Base-by-base conservation (phyloP, 2,797 vertebrate species). In the Anableps anableps region DNA sequence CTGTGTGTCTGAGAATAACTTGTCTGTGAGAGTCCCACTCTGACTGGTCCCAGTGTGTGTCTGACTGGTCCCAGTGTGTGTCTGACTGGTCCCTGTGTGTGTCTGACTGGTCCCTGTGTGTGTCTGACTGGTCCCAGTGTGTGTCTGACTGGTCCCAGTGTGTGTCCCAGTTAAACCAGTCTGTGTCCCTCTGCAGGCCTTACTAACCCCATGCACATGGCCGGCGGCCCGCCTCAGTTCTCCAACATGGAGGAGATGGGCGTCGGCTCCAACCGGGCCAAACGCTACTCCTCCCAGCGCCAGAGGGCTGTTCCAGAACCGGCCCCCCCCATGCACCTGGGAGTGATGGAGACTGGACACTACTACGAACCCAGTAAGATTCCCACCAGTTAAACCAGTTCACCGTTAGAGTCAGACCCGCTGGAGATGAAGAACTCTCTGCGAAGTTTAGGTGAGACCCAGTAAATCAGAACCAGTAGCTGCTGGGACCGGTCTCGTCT, bases 281-380 rank as follows among this genome's bases (percentile, higher is more conserved):
- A 99, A 26, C 97, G 98, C 41, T 99, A 99, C 92, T 99, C 98
- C 0, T 98, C 98, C 0, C 98, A 99, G 84, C 93, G 98, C 1
- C 98, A 99, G 93, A 95, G 98, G 76, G 91, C 97, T 0, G 97
- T 98, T 3, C 98, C 98, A 0, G 98, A 99, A 73, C 97, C 97
- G 0, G 93, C 97, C 0, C 91, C 94, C 0, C 96, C 98, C 31
- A 95, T 99, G 94, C 94, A 95, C 90, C 97, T 99, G 86, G 98
- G 98, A 76, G 97, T 99, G 89, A 95, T 99, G 97, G 98, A 99
- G 89, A 0, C 53, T 29, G 97, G 98, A 68, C 98, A 98, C 93
- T 99, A 97, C 95, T 99, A 99, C 0, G 98, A 99, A 55, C 96
- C 98, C 93, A 75, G 98, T 99, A 93, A 98, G 55, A 10, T 47